Conservation (phyloP, 2,113 vertebrate species). For the Leiothrix lutea region DNA sequence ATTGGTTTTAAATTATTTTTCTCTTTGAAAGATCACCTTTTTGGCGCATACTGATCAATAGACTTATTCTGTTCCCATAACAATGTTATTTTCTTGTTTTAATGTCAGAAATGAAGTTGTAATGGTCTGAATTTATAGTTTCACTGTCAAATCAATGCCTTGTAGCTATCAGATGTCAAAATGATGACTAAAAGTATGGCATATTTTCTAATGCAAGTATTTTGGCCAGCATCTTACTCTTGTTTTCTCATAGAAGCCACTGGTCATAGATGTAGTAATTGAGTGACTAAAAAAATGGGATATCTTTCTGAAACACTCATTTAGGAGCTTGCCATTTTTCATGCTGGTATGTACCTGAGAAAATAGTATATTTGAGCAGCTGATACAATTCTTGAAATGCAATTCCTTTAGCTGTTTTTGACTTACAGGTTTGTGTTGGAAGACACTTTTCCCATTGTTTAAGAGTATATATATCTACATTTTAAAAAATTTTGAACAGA, state of each 20-base stretch:
- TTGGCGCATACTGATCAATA: neutral
- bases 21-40: neutral
- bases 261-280: neutral
- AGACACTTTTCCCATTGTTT: neutral
- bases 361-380: neutral
- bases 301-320: neutral
- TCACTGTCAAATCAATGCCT: conserved; percentile 18
- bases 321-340: neutral
- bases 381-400: neutral
- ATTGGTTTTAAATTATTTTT: neutral
- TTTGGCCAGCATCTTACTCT: neutral
- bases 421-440: neutral
- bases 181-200: neutral
- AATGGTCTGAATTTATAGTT: neutral
- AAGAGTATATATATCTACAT: neutral
- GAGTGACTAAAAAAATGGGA: neutral
- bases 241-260: neutral
- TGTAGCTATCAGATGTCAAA: conserved; percentile 23
- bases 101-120: conserved; percentile 1
- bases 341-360: neutral
- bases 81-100: neutral
- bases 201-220: neutral
- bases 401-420: neutral
- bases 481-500: neutral
- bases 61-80: neutral